A percentile compares a stretch with the other conserved stretches of the same genome.
Conservation (phyloP, 2,888 invertebrate species). For the Megaustenia siamemsis region DNA sequence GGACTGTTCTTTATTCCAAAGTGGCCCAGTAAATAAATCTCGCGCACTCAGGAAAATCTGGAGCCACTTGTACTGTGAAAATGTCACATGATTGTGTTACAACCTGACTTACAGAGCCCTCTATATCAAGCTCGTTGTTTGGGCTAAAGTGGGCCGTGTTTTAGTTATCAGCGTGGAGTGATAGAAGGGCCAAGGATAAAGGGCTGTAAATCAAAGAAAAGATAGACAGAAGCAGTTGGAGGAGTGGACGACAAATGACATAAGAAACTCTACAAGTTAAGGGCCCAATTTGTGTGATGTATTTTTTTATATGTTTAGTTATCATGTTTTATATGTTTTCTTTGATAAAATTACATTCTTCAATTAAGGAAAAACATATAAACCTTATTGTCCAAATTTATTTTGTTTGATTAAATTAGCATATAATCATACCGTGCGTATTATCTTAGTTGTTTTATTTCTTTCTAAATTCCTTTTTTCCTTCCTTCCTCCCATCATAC, state of each 20-base stretch:
- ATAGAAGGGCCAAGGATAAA: background rate
- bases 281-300: background rate
- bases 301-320: too few relatives aligned
- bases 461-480: too few relatives aligned
- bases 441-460: too few relatives aligned
- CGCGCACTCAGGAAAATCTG: background rate
- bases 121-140: background rate
- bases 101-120: background rate
- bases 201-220: constrained; percentile 27
- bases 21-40: background rate
- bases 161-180: constrained; percentile 13
- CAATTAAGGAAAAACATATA: too few relatives aligned
- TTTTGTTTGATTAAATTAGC: too few relatives aligned
- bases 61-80: background rate
- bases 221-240: constrained; percentile 7
- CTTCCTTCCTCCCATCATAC: too few relatives aligned
- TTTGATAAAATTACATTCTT: too few relatives aligned
- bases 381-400: too few relatives aligned
- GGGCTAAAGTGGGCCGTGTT: background rate
- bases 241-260: background rate
- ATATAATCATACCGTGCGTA: too few relatives aligned
- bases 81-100: background rate
- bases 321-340: too few relatives aligned
- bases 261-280: background rate
- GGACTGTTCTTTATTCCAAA: background rate